phyloP scores from a whole-genome alignment of 2,888 invertebrate species.

The Pollenia amentaria region DNA sequence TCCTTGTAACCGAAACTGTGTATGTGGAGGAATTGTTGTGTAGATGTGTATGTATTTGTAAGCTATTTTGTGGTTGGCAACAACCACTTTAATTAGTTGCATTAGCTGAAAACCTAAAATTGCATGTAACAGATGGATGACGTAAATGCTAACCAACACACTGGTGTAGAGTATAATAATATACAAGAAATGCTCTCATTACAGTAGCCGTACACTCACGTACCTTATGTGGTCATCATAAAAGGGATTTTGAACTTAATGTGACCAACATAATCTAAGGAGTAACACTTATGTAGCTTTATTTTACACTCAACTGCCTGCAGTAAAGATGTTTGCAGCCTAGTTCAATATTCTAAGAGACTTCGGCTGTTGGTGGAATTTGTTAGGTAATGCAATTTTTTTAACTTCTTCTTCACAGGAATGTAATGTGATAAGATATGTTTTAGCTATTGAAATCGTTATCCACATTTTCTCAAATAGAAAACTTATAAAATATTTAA shows the following conservation, averaged over 20 bases:
- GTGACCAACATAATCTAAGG: slow-evolving; percentile 15
- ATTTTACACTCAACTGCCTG: too few species aligned
- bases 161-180: background rate
- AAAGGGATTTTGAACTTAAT: background rate
- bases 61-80: slow-evolving; percentile 72
- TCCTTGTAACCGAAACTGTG: slow-evolving; percentile 65
- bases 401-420: too few species aligned
- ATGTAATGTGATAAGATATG: too few species aligned
- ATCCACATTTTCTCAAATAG: too few species aligned
- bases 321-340: too few species aligned
- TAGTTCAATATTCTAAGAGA: too few species aligned
- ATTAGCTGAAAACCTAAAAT: slow-evolving; percentile 73
- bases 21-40: slow-evolving; percentile 9
- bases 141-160: slow-evolving; percentile 23
- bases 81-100: slow-evolving; percentile 82
- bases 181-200: slow-evolving; percentile 26
- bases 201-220: background rate
- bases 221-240: slow-evolving; percentile 66
- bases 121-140: slow-evolving; percentile 71
- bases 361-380: too few species aligned
- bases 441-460: too few species aligned
- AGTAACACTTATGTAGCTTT: too few species aligned
- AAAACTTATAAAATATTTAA: too few species aligned
- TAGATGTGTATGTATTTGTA: slow-evolving; percentile 42
- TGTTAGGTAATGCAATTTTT: too few species aligned